Base-by-base conservation (phyloP, 2,113 vertebrate species). In the Rhynchomys soricoides region DNA sequence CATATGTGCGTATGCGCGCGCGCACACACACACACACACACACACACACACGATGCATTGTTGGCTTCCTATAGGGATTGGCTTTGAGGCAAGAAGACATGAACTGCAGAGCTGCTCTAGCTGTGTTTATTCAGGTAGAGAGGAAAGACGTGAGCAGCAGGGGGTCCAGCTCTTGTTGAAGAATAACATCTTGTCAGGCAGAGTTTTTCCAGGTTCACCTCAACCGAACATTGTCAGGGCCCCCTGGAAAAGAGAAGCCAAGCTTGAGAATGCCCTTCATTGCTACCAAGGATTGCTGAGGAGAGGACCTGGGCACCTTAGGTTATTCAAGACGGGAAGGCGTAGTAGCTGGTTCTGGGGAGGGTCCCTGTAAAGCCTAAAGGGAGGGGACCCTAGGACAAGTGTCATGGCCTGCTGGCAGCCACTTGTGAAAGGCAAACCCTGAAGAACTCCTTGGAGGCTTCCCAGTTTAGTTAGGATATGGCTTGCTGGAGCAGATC, bases 51-150 rank as follows among this genome's bases (percentile, higher is more conserved):
- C 37, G 70, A 9, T 48, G 17, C 31, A n/a, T 52, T 29, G 22
- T 59, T 21, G 1, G 15, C 6, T 45, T 37, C 52, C 71, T 37
- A n/a, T 0, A 0, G 17, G 26, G 4, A 7, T 75, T 11, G 50
- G 17, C 8, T 74, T 70, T 10, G 24, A 83, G 26, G 26, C 45
- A 57, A 71, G 81, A 95, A 96, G 45, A 79, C 7, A 45, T 24
- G 62, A 90, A 40, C 50, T n/a, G 15, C 70, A 70, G 68, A 85
- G 45, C 10, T 96, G 62, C 81, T 85, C 13, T 79, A 48, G 59
- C 19, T 43, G n/a, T 9, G 8, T 97, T 97, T 97, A 97, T 96
- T 97, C 45, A 73, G 90, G 52, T 45, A 62, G 29, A 1, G 62
- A 48, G 64, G 26, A 2, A 52, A n/a, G 43, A 29, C 0, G 0